Base-by-base conservation (phyloP, 2,797 vertebrate species). In the Sebastes minor region DNA sequence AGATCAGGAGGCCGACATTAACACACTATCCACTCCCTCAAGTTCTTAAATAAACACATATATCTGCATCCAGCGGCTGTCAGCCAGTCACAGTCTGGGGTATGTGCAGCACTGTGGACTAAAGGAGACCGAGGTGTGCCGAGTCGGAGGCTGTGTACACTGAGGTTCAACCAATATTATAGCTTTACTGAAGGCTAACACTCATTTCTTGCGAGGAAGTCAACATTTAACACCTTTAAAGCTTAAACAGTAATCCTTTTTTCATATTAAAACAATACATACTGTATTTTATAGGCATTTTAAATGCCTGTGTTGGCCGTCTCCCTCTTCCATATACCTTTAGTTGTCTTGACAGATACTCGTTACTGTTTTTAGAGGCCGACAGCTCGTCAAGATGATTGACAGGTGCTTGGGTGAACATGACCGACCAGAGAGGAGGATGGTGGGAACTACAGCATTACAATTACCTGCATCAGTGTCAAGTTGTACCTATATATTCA, bases 1-100 rank as follows among this genome's bases (percentile, higher is more conserved):
- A 78, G 90, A 93, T 93, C 91, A 89, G 92, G 74, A 88, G 87
- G 82, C 62, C 79, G 14, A 86, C 91, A 90, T 91, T 88, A 93
- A 92, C 88, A 93, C 77, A 87, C 83, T 76, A 83, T 87, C 67
- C 89, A 91, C 91, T 92, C 82, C 82, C 73, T 80, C 74, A 20
- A 90, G 85, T 49, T 89, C 90, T 84, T 90, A 77, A 90, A 81
- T 76, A 91, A 91, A 94, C 90, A 91, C 84, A n/a, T 35, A 46
- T 57, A 90, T 91, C 88, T 90, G 88, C 84, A 89, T 86, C 82
- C 78, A 14, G n/a, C 57, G 83, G 67, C 87, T 81, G 84, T 75
- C 85, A 67, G 62, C 38, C 46, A 2, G 2, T 27, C 64, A 30
- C 8, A 68, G 76, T 11, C 27, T 16, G 65, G 68, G 68, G 72